Base-by-base conservation (phyloP, 2,113 vertebrate species). In the Phrynosoma platyrhinos region DNA sequence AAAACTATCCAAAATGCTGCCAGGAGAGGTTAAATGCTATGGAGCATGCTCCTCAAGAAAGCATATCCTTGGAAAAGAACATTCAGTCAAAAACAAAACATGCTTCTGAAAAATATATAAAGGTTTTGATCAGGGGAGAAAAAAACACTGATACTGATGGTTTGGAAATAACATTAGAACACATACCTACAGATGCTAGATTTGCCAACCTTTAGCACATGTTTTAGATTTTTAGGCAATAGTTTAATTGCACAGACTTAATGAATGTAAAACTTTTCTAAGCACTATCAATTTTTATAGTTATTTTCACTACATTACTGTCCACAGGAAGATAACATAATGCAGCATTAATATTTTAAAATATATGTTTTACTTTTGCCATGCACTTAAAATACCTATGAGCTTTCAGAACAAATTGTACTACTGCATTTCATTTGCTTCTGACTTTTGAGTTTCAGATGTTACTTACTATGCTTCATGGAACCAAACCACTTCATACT, bases 151-250 rank as follows among this genome's bases (percentile, higher is more conserved):
- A 94, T 81, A 94, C n/a, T 0, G 90, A 95, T 53, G 92, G 95
- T 32, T 84, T 97, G 84, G 91, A 96, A 86, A 94, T 95, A 42
- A 94, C 90, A 64, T 92, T 96, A 68, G 96, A 96, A 93, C 94
- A 94, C 76, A 74, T 92, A 62, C 96, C 95, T 32, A 91, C 91
- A 20, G 91, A 88, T 40, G n/a, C 20, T 30, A 95, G 91, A 84
- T 91, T 95, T 77, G 95, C 68, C 71, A 82, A 77, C 88, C 68
- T 52, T 47, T 88, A 72, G 32, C 74, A 3, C 47, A 79, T 36
- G 40, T 80, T 84, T 66, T 66, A 77, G 76, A 72, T 5, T 52
- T 20, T 89, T 58, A 85, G 83, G 23, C 9, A 16, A 32, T 71
- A 42, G 27, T 90, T 58, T 89, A 81, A 53, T 91, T 53, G 21